phyloP scores from a whole-genome alignment of 2,888 invertebrate genomes.

The Pterobdella sp. region DNA sequence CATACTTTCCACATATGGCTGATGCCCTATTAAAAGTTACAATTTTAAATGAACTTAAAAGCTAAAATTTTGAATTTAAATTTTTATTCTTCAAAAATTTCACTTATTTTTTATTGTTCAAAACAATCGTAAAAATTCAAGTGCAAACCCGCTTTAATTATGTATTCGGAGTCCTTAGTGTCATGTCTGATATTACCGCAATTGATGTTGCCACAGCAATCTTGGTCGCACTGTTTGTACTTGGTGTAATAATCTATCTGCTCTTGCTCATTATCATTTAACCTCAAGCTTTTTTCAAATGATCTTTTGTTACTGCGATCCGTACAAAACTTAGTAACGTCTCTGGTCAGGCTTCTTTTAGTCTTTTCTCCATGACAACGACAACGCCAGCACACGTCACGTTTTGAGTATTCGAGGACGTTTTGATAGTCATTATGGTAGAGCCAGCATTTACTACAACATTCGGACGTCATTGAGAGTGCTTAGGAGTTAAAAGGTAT shows the following conservation, averaged over 20 bases:
- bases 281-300: not conserved
- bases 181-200: not conserved
- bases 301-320: too few species aligned
- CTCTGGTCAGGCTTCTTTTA: too few species aligned
- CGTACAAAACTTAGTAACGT: too few species aligned
- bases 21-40: too few species aligned
- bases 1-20: constrained; percentile 6
- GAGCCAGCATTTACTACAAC: not conserved
- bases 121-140: too few species aligned
- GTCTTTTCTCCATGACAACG: not conserved
- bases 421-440: not conserved
- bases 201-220: constrained; percentile 2
- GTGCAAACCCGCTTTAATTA: too few species aligned
- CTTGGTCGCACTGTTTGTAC: not conserved
- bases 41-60: too few species aligned
- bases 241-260: not conserved
- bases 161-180: too few species aligned
- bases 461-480: not conserved
- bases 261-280: not conserved
- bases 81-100: too few species aligned
- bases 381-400: not conserved
- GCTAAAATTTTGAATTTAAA: too few species aligned
- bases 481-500: not conserved
- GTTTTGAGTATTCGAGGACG: not conserved
- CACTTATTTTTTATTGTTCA: too few species aligned